Conservation (phyloP, 2,888 invertebrate species). For the Spatulosminthurus flaviceps region DNA sequence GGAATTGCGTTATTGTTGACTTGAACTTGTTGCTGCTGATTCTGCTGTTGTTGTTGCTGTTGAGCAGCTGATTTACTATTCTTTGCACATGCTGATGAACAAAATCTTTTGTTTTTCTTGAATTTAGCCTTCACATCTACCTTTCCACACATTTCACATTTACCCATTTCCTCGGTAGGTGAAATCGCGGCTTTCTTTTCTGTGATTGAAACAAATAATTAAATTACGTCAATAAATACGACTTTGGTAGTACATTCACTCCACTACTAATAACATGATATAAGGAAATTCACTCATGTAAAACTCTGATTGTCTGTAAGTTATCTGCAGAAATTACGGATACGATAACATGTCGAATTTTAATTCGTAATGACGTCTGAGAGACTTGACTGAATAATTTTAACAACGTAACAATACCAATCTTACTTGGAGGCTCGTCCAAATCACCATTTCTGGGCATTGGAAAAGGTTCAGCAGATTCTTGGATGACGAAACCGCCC, state of each 20-base stretch:
- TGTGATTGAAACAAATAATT: slow-evolving; percentile 63
- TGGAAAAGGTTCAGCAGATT: slow-evolving; percentile 88
- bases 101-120: slow-evolving; percentile 80
- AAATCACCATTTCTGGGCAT: slow-evolving; percentile 73
- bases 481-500: slow-evolving; percentile 96
- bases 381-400: neutral
- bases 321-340: too few relatives aligned
- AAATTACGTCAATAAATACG: too few relatives aligned
- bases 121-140: slow-evolving; percentile 74
- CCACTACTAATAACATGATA: too few relatives aligned
- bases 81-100: slow-evolving; percentile 77
- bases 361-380: neutral
- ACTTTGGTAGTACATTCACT: too few relatives aligned
- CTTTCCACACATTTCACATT: slow-evolving; percentile 81
- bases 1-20: slow-evolving; percentile 21
- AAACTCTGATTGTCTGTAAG: too few relatives aligned
- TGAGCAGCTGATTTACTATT: slow-evolving; percentile 59
- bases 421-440: slow-evolving; percentile 83
- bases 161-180: slow-evolving; percentile 69
- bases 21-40: slow-evolving; percentile 45
- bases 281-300: too few relatives aligned
- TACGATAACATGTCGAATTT: too few relatives aligned
- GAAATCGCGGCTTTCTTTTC: slow-evolving; percentile 70
- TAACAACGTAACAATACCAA: neutral
- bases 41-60: slow-evolving; percentile 56